Base-by-base conservation (phyloP, 1,140 invertebrate species). In the Campoletis sonorensis region DNA sequence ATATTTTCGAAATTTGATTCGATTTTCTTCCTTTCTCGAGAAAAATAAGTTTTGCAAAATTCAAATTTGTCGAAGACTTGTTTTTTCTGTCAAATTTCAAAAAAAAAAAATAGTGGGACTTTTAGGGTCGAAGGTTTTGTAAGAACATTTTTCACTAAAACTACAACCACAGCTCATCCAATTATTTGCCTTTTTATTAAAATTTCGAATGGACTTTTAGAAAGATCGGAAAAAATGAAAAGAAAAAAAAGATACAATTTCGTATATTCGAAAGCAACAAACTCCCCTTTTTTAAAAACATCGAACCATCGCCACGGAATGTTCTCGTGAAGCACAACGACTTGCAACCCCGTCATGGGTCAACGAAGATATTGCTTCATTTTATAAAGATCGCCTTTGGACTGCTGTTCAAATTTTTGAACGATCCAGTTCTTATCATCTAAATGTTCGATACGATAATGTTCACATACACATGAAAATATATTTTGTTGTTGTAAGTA, bases 261-360 rank as follows among this genome's bases (percentile, higher is more conserved):
- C 54, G 4, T 23, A 1, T 58, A n/a, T 13, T 58, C 21, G 18
- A 21, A 58, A 58, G 54, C 54, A 58, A n/a, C 40, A 13, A 33
- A 45, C 40, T n/a, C 54, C 54, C 54, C 54, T 58, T 58, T 21
- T n/a, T n/a, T 58, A 7, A n/a, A n/a, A n/a, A n/a, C 54, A 54
- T 54, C 49, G 4, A 58, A 58, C n/a, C 54, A 21, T 58, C 21
- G 54, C 54, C 54, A n/a, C 54, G 21, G 18, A 58, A n/a, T 58
- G 16, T 58, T 11, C 54, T 58, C 54, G 54, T 58, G 18, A 67
- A 67, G 61, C 61, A 67, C 58, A 64, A 21, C 61, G 61, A 27
- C 61, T 67, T 67, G 61, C 61, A 67, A 67, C 61, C 61, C 23
- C 61, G 61, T 26, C 61, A 67, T 4, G 61, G 61, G 61, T 67